Conservation (phyloP, 2,888 invertebrate genomes). For the Nomada lathburiana region DNA sequence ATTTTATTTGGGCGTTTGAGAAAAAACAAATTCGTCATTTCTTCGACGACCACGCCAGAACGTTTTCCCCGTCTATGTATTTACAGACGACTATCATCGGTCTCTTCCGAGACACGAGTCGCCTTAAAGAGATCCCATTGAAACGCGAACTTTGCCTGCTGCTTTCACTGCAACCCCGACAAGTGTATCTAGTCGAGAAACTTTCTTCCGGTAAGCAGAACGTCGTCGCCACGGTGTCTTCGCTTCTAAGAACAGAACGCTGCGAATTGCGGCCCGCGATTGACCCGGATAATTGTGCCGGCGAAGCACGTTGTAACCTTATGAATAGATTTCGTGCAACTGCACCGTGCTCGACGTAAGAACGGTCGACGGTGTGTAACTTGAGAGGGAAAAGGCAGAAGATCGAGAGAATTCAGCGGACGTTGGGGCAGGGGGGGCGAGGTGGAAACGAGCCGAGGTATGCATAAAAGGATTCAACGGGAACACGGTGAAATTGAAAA, state of each 20-base stretch:
- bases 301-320: slow-evolving; percentile 40
- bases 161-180: slow-evolving; percentile 15
- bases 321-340: slow-evolving; percentile 50
- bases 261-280: slow-evolving; percentile 36
- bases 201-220: slow-evolving; percentile 29
- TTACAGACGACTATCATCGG: neutral
- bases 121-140: slow-evolving; percentile 9
- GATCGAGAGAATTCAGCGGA: neutral
- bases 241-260: slow-evolving; percentile 24
- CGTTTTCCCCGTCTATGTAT: neutral
- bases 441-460: neutral
- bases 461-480: neutral
- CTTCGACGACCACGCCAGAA: neutral
- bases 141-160: slow-evolving; percentile 23
- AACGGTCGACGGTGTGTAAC: neutral
- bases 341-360: slow-evolving; percentile 13
- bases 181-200: slow-evolving; percentile 15
- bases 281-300: slow-evolving; percentile 55
- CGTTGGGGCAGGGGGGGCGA: neutral
- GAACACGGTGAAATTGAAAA: neutral
- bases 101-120: neutral
- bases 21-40: too few species aligned
- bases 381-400: neutral
- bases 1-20: too few species aligned
- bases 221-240: slow-evolving; percentile 19